Evolutionary conservation across 2,797 vertebrate genomes (phyloP), one percentile per base, ranked within the genome.

Genomic region (Tragopan temminckii): DNA sequence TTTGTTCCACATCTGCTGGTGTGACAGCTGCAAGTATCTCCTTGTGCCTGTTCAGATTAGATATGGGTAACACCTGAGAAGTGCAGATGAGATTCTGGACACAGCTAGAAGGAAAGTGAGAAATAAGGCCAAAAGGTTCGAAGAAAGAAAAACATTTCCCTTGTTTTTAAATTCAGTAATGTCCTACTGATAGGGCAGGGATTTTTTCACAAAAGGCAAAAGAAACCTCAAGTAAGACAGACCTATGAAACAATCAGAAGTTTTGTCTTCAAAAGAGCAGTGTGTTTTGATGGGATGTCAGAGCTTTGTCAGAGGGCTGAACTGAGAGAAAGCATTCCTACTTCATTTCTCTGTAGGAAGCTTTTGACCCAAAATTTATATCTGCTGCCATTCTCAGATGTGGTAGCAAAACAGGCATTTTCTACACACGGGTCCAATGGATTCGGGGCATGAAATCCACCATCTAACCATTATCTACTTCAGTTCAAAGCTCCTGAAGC

Each of bases 51-150:
- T n/a, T 91, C 59, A 75, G 89, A 85, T 91, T 64, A 94, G 72
- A 92, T 80, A 78, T 5, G 55, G 55, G 1, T 55, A 85, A 66
- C 80, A 83, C 18, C 76, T 53, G 58, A 83, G 53, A 85, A 92
- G 38, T 4, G 42, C 53, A 72, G 85, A 66, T 62, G 46, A 91
- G 62, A 80, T 48, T 52, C 36, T n/a, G 27, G 88, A 80, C 55
- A 80, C 53, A 89, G 42, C 14, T 80, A 80, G 76, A 71, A 84
- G 35, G 24, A 80, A 89, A 92, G 80, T 35, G 46, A 88, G 80
- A 92, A 76, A 40, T 63, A 72, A 52, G 79, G 66, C 35, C 46
- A 67, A 88, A 89, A 91, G 50, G 50, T 92, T 94, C 70, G 78
- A 75, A 83, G 72, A 93, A 90, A 71, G 40, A 80, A 83, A 75